Conservation (phyloP, 1,140 invertebrate species). For the Ceratosolen fusciceps region DNA sequence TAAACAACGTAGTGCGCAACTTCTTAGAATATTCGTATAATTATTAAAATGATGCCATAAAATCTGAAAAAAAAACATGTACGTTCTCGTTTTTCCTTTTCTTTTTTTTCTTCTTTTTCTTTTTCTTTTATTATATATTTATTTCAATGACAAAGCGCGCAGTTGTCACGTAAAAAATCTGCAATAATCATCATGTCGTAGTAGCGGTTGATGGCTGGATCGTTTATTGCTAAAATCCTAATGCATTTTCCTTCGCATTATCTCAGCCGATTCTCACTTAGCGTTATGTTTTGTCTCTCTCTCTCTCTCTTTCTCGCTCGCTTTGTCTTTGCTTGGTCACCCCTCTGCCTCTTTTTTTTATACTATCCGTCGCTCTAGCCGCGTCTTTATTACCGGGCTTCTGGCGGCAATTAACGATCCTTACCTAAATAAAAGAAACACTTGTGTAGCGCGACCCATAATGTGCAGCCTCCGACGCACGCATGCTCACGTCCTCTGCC, state of each 20-base stretch:
- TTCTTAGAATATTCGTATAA: too few species aligned
- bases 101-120: too few species aligned
- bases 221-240: neutral
- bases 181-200: constrained; percentile 28
- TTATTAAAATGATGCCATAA: too few species aligned
- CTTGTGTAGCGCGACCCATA: constrained; percentile 23
- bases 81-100: too few species aligned
- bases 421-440: constrained; percentile 55
- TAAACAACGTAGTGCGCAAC: too few species aligned
- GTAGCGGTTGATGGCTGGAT: neutral
- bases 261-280: neutral
- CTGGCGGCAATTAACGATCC: constrained; percentile 56
- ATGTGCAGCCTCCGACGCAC: constrained; percentile 24
- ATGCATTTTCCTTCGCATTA: constrained; percentile 14
- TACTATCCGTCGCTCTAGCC: constrained; percentile 23
- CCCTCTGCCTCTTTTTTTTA: constrained; percentile 35
- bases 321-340: constrained; percentile 32
- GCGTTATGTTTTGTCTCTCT: neutral
- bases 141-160: neutral
- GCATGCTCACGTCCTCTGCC: constrained; percentile 6
- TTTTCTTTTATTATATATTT: neutral
- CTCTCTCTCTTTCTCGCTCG: constrained; percentile 42
- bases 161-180: neutral
- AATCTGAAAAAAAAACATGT: too few species aligned
- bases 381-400: constrained; percentile 54